These are phyloP conservation scores for Platichthys stellatus DNA, from an alignment of 2,113 vertebrate genomes.

Conservation along the genomic window DNA sequence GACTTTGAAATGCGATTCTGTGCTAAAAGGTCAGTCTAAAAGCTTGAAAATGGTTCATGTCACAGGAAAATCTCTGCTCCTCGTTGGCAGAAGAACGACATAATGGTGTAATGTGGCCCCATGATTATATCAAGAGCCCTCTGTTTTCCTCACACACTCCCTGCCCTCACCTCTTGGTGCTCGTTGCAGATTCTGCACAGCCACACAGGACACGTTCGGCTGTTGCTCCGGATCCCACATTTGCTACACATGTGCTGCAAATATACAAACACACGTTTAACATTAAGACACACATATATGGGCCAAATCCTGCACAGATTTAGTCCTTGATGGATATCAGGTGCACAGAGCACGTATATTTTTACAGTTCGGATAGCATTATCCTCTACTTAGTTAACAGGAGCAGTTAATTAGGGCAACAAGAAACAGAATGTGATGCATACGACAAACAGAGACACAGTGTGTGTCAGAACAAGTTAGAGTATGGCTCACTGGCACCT, in stretches of 20 bases:
- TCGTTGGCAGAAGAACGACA: not conserved
- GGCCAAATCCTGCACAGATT: not conserved
- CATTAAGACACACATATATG: not conserved
- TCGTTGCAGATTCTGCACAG: slow-evolving; percentile 95
- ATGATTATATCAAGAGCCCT: not conserved
- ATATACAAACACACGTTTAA: not conserved
- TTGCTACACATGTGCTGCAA: slow-evolving; percentile 91
- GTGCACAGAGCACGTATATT: slow-evolving; percentile 15
- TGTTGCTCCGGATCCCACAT: slow-evolving; percentile 88
- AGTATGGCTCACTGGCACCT: not conserved
- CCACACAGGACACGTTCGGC: slow-evolving; percentile 85
- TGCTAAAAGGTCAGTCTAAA: slow-evolving; percentile 22
- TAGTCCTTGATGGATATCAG: not conserved
- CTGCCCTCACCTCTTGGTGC: slow-evolving; percentile 91
- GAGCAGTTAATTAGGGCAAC: slow-evolving; percentile 18
- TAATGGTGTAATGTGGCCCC: slow-evolving; percentile 3
- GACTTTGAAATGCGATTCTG: slow-evolving; percentile 43
- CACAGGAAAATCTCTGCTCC: not conserved
- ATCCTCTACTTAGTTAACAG: slow-evolving; percentile 1
- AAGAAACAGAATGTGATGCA: slow-evolving; percentile 31
- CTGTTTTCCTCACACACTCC: not conserved
- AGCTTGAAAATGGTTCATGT: slow-evolving; percentile 3
- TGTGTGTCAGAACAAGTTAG: slow-evolving; percentile 39
- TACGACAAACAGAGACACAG: slow-evolving; percentile 10
- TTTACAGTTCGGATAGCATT: slow-evolving; percentile 50